Conservation (phyloP, 2,113 vertebrate species). For the Myiozetetes cayanensis region DNA sequence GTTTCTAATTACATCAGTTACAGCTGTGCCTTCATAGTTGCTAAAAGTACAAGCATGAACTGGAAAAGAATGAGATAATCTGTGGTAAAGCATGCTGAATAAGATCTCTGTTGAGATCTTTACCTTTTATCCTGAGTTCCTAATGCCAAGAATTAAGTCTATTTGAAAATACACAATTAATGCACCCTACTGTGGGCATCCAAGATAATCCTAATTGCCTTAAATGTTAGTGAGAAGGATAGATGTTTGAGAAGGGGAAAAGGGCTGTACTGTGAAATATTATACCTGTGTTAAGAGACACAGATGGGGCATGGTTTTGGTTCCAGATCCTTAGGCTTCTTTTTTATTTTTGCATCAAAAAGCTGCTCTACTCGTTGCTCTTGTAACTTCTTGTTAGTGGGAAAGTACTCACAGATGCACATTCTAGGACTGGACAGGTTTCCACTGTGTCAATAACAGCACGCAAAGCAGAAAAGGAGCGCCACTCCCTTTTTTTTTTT, state of each 20-base stretch:
- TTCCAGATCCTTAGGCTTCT: slow-evolving; percentile 15
- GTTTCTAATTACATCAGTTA: slow-evolving; percentile 74
- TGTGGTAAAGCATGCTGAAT: slow-evolving; percentile 80
- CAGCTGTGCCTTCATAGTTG: slow-evolving; percentile 59
- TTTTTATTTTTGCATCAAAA: background rate
- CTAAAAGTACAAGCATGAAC: slow-evolving; percentile 79
- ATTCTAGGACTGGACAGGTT: background rate
- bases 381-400: background rate
- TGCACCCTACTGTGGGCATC: slow-evolving; percentile 79
- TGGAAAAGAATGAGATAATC: slow-evolving; percentile 85
- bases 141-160: slow-evolving; percentile 83
- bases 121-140: slow-evolving; percentile 82
- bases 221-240: slow-evolving; percentile 78
- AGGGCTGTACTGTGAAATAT: slow-evolving; percentile 37
- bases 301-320: slow-evolving; percentile 22
- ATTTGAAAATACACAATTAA: slow-evolving; percentile 82
- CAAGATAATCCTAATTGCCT: slow-evolving; percentile 79
- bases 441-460: background rate
- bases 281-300: slow-evolving; percentile 48
- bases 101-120: slow-evolving; percentile 85
- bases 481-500: background rate
- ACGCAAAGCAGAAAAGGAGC: background rate
- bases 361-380: background rate
- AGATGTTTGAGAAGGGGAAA: slow-evolving; percentile 62
- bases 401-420: background rate